A percentile compares a stretch with the other conserved stretches of the same genome.
Conservation (phyloP, 2,888 invertebrate species). For the Drosophila nr. fundita region DNA sequence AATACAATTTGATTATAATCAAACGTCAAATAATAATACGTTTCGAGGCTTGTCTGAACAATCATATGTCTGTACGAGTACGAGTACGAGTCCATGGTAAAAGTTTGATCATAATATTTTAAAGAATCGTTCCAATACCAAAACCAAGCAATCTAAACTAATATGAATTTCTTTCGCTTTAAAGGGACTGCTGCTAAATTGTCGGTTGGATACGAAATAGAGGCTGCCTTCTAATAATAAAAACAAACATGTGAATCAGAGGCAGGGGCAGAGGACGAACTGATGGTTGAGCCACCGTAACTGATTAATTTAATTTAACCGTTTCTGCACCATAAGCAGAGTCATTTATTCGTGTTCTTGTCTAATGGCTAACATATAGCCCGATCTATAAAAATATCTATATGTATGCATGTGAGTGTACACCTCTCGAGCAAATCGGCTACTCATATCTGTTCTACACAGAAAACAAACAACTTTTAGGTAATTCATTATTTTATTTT, state of each 20-base stretch:
- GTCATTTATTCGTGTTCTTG: slow-evolving; percentile 66
- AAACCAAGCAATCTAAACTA: slow-evolving; percentile 33
- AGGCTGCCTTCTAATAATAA: slow-evolving; percentile 50
- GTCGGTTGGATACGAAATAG: slow-evolving; percentile 53
- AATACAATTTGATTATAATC: slow-evolving; percentile 51
- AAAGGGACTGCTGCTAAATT: slow-evolving; percentile 30
- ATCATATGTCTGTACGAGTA: slow-evolving; percentile 25
- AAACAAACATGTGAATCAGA: slow-evolving; percentile 60
- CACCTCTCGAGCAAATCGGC: slow-evolving; percentile 32
- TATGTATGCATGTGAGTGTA: slow-evolving; percentile 9
- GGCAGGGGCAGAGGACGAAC: slow-evolving; percentile 30
- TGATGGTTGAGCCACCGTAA: slow-evolving; percentile 68
- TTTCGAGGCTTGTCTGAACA: slow-evolving; percentile 39
- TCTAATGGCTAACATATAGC: slow-evolving; percentile 49
- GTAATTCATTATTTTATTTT: slow-evolving; percentile 75
- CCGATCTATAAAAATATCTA: slow-evolving; percentile 17
- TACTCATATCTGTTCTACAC: slow-evolving; percentile 45
- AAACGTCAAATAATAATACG: slow-evolving; percentile 40
- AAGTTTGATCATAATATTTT: slow-evolving; percentile 35
- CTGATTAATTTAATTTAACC: slow-evolving; percentile 76
- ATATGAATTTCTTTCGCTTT: slow-evolving; percentile 34
- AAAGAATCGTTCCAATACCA: slow-evolving; percentile 52
- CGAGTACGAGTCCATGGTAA: slow-evolving; percentile 41
- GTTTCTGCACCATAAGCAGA: slow-evolving; percentile 76
- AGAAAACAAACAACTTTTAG: slow-evolving; percentile 60